phyloP scores from a whole-genome alignment of 2,113 vertebrate genomes.

The Myotis brandtii region DNA sequence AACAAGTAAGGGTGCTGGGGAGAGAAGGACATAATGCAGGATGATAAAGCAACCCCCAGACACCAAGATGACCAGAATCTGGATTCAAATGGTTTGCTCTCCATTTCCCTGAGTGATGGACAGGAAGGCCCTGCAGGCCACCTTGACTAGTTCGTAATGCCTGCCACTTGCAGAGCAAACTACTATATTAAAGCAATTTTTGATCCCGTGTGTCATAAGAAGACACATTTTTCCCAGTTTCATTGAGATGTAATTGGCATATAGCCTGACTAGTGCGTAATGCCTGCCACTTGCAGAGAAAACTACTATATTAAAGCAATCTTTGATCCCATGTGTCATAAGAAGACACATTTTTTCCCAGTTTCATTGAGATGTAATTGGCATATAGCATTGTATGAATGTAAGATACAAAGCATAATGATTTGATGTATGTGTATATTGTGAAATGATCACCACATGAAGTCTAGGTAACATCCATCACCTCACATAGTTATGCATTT shows the following conservation, averaged over 20 bases:
- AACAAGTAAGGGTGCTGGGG: neutral
- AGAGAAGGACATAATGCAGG: neutral
- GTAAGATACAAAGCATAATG: neutral
- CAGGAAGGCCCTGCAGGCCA: neutral
- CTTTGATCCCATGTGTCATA: neutral
- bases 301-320: neutral
- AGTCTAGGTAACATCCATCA: neutral
- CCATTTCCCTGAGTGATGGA: neutral
- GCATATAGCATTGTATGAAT: neutral
- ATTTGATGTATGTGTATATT: too few relatives aligned
- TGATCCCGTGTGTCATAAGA: neutral
- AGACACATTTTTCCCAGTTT: neutral
- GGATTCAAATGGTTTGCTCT: neutral
- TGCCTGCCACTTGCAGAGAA: neutral
- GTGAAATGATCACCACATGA: neutral
- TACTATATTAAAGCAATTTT: neutral
- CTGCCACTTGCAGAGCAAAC: neutral
- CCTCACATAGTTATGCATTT: neutral
- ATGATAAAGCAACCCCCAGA: neutral
- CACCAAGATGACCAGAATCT: neutral
- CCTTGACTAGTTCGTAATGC: neutral
- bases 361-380: neutral
- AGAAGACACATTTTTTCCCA: neutral
- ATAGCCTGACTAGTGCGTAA: neutral
- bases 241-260: neutral